Evolutionary conservation across 2,797 vertebrate genomes (phyloP).

Genomic region (Catharus ustulatus): DNA sequence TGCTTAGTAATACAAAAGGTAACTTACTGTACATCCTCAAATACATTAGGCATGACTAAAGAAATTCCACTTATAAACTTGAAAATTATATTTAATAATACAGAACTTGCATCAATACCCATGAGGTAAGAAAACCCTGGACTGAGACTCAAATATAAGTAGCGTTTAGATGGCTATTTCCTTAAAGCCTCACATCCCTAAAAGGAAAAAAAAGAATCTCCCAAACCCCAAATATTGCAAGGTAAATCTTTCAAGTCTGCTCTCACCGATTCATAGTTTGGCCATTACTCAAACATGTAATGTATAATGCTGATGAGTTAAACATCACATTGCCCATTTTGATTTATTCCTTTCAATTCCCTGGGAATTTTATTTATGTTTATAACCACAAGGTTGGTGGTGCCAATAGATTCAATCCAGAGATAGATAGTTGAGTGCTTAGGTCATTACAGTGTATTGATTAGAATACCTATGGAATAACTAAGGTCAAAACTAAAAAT

Average conservation of each 20-base stretch:
- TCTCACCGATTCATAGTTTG: not conserved
- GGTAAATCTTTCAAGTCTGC: not conserved
- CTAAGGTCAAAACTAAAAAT: not conserved
- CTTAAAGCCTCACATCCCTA: not conserved
- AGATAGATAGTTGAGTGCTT: not conserved
- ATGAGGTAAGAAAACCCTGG: not conserved
- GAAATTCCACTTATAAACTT: not conserved
- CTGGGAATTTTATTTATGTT: conserved; percentile 33
- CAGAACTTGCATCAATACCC: not conserved
- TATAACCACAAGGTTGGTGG: not conserved
- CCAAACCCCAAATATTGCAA: not conserved
- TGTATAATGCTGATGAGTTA: conserved; percentile 17
- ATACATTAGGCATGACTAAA: not conserved
- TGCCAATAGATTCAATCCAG: not conserved
- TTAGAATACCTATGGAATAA: not conserved
- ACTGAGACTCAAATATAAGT: not conserved
- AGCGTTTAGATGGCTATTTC: not conserved
- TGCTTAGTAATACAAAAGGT: not conserved
- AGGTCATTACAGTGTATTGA: conserved; percentile 13
- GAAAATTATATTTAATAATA: not conserved
- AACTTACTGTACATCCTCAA: not conserved
- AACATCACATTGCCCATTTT: not conserved
- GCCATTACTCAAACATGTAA: not conserved
- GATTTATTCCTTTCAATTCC: conserved; percentile 40
- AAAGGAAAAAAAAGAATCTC: not conserved